A percentile compares a stretch with the other conserved stretches of the same genome.
phyloP scores from a whole-genome alignment of 2,888 invertebrate genomes.

The Mesorhabditis sp. region DNA sequence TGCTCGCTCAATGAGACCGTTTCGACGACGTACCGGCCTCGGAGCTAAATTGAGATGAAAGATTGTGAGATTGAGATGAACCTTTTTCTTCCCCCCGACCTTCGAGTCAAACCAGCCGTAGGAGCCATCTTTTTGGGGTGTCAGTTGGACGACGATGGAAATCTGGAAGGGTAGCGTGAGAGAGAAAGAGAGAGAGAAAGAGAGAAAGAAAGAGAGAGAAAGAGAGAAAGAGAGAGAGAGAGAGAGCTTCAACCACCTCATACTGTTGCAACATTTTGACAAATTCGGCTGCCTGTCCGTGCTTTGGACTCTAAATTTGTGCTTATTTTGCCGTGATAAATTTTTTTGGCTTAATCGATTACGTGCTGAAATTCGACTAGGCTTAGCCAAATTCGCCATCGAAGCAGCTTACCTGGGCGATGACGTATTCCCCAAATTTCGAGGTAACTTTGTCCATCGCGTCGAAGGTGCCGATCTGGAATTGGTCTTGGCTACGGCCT shows the following conservation, averaged over 20 bases:
- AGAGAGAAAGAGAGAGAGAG: too few relatives aligned
- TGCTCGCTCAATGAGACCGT: neutral
- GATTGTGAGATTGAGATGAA: neutral
- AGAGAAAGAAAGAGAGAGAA: too few relatives aligned
- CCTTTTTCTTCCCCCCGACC: slow-evolving; percentile 1
- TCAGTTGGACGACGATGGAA: neutral
- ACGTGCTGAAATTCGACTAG: too few relatives aligned
- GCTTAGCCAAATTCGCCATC: too few relatives aligned
- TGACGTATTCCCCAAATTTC: slow-evolving; percentile 1
- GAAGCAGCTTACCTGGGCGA: neutral
- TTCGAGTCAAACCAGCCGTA: neutral
- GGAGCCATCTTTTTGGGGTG: neutral
- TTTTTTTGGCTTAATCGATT: neutral
- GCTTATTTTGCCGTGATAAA: neutral
- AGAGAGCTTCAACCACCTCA: neutral
- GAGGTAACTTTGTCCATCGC: neutral
- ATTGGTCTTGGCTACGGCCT: neutral
- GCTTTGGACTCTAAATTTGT: neutral
- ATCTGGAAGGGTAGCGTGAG: neutral
- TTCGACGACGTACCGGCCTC: neutral
- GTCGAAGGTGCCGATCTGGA: slow-evolving; percentile 3
- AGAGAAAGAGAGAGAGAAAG: too few relatives aligned
- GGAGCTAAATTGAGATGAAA: neutral
- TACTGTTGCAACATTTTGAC: neutral
- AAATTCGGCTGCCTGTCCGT: neutral